Conservation (phyloP, 2,113 vertebrate genomes). For the Axis porcinus region DNA sequence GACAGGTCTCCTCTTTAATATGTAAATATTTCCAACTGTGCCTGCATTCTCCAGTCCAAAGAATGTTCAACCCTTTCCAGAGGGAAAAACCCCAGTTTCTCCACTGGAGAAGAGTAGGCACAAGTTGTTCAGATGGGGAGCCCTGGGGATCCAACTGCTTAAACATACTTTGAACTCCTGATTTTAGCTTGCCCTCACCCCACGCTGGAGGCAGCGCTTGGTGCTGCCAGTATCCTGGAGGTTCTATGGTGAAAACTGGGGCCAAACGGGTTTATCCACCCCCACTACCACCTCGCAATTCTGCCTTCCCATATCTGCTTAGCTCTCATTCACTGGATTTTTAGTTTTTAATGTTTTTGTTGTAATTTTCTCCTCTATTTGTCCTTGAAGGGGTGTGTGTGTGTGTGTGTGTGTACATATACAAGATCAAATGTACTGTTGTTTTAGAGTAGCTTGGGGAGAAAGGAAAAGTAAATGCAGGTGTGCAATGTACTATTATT, state of each 20-base stretch:
- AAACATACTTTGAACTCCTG: neutral
- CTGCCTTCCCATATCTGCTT: neutral
- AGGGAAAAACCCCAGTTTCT: neutral
- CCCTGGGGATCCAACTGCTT: neutral
- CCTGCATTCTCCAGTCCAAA: neutral
- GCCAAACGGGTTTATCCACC: neutral
- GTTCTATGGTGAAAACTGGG: neutral
- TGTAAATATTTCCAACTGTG: neutral
- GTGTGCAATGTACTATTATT: neutral
- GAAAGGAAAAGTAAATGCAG: conserved; percentile 11
- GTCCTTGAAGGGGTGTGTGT: neutral
- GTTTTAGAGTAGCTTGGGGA: neutral
- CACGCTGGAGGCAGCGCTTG: neutral
- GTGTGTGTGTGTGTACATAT: neutral
- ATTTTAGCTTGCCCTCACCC: neutral
- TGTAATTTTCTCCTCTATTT: neutral
- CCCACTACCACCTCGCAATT: neutral
- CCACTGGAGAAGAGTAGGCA: neutral
- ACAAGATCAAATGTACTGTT: neutral
- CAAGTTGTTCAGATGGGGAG: neutral
- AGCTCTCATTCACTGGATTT: neutral
- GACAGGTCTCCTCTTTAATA: neutral
- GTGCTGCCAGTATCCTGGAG: neutral
- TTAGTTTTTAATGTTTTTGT: neutral
- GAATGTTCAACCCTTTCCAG: neutral